Conservation (phyloP, 2,888 invertebrate species). For the Brachyptera putata region DNA sequence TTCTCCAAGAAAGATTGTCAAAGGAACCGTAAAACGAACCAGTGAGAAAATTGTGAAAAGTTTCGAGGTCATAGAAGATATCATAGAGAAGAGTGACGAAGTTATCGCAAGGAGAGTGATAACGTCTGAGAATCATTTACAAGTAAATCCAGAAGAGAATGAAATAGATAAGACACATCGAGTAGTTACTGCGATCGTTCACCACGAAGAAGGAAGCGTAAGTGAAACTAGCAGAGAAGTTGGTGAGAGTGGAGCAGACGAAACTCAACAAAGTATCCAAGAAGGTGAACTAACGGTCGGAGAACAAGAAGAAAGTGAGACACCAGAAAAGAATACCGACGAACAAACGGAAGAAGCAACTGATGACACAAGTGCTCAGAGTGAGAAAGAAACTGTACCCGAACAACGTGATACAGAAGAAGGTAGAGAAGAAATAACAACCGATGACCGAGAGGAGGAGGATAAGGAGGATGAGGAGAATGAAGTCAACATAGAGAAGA, state of each 20-base stretch:
- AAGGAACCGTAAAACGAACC: not conserved
- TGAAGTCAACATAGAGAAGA: conserved; percentile 29
- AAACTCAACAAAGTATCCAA: not conserved
- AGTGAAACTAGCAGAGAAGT: conserved; percentile 9
- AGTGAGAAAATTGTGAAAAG: no score
- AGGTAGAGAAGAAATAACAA: conserved; percentile 26
- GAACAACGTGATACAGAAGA: conserved; percentile 26
- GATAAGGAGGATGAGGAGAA: conserved; percentile 32
- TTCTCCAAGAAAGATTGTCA: not conserved
- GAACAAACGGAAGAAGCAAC: not conserved
- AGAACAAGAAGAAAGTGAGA: not conserved
- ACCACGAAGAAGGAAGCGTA: conserved; percentile 20
- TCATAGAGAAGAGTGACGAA: not conserved
- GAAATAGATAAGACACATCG: no score
- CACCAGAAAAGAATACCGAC: not conserved
- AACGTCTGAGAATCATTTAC: not conserved
- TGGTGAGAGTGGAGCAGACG: conserved; percentile 5
- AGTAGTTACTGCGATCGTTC: conserved; percentile 22
- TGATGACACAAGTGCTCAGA: not conserved
- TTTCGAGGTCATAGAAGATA: not conserved
- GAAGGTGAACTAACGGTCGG: no score
- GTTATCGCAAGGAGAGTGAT: not conserved
- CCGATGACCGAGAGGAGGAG: conserved; percentile 34
- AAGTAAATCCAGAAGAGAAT: not conserved
- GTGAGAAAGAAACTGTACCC: conserved; percentile 39